Evolutionary conservation across 2,113 vertebrate species (phyloP).

Genomic region (Paradisaea rubra): DNA sequence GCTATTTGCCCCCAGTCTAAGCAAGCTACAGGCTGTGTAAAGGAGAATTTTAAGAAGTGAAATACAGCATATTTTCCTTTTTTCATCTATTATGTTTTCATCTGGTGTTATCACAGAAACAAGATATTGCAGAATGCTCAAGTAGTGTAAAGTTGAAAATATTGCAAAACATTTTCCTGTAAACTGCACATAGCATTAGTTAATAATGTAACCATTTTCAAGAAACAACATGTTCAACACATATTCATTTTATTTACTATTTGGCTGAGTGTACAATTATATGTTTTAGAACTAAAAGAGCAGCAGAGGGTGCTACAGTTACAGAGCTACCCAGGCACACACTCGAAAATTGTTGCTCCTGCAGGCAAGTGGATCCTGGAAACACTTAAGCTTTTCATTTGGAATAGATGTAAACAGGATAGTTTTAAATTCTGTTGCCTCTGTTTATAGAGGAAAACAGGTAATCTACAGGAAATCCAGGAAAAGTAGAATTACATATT

Average conservation of each 20-base stretch:
- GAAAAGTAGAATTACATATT: background rate
- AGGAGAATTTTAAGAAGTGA: background rate
- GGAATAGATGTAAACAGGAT: background rate
- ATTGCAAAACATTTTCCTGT: background rate
- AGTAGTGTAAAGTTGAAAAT: background rate
- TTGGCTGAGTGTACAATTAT: background rate
- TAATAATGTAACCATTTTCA: background rate
- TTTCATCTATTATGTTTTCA: background rate
- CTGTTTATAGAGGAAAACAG: background rate
- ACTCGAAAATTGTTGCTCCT: background rate
- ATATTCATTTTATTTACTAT: background rate
- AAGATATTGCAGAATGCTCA: background rate
- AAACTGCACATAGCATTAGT: background rate
- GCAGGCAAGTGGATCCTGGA: background rate
- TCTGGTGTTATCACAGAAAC: background rate
- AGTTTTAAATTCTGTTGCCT: background rate
- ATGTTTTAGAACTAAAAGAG: conserved; percentile 30
- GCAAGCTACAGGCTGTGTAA: background rate
- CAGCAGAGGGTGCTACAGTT: conserved; percentile 75
- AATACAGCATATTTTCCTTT: background rate
- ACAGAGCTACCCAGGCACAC: conserved; percentile 18
- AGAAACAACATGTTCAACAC: background rate
- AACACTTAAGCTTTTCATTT: background rate
- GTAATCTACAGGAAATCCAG: background rate
- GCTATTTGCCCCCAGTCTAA: background rate